Evolutionary conservation across 2,113 vertebrate species (phyloP), one percentile per base, ranked within the genome.

Genomic region (Vireo altiloquus): DNA sequence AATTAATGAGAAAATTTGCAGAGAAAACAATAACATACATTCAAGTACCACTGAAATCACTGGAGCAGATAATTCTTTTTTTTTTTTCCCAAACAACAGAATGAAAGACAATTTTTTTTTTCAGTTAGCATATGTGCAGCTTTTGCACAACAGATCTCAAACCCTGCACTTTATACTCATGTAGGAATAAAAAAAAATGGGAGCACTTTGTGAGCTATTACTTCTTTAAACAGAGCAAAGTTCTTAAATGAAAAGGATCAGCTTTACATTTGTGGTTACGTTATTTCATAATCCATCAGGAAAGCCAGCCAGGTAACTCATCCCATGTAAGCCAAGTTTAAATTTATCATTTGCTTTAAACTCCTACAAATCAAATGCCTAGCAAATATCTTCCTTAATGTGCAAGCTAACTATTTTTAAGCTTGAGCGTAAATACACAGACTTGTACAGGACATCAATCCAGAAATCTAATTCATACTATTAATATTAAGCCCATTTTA

Each of bases 1-100:
- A 96, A 97, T 96, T 97, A 96, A 96, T 95, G 95, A 80, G 89
- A 95, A 92, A 96, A 95, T 91, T 90, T 96, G 89, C 91, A 89
- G 80, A 87, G 70, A 94, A 96, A 94, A 96, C 89, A 96, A 52
- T 91, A 94, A 92, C 83, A 87, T 86, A 95, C 69, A 92, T 87
- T 95, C 90, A 93, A 90, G 66, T 92, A 95, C 72, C 85, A 90
- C 88, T 89, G 95, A 96, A 97, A 95, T 92, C 94, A 94, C 82
- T 95, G 92, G 80, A 96, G 95, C 92, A 95, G 82, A 90, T 96
- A 94, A 95, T 95, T 93, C 76, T 94, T 82, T 87, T 90, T 84
- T 84, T 94, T 92, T 74, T 80, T n/a, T 3, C 4, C 49, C 64
- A 49, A 78, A 92, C 89, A 96, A 94, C 89, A 92, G 92, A 83